Evolutionary conservation across 2,888 invertebrate genomes (phyloP).

Genomic region (Crematogaster levior): DNA sequence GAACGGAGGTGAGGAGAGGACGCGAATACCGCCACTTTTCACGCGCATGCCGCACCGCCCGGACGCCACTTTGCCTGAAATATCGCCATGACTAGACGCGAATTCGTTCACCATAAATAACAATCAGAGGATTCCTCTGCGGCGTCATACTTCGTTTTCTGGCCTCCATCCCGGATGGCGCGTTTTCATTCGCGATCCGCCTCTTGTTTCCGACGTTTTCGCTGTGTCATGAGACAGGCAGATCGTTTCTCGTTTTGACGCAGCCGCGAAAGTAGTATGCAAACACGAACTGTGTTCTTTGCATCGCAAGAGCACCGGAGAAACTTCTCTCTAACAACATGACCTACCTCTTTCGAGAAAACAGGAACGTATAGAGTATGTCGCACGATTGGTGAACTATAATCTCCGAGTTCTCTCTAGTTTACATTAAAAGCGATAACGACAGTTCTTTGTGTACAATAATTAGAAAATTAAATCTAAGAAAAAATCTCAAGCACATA

Average conservation of each 20-base stretch:
- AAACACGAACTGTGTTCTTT: neutral
- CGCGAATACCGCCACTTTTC: slow-evolving; percentile 63
- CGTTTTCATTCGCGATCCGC: slow-evolving; percentile 5
- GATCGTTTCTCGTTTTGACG: slow-evolving; percentile 20
- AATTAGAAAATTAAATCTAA: neutral
- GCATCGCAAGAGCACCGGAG: neutral
- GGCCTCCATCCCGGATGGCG: neutral
- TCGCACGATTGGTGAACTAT: slow-evolving; percentile 6
- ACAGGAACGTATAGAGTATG: neutral
- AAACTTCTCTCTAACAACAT: slow-evolving; percentile 11
- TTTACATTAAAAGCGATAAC: neutral
- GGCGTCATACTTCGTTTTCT: slow-evolving; percentile 59
- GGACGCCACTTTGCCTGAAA: slow-evolving; percentile 74
- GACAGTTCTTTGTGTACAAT: neutral
- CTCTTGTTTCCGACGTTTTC: slow-evolving; percentile 5
- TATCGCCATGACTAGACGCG: slow-evolving; percentile 76
- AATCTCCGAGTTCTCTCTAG: neutral
- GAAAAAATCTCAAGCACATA: neutral
- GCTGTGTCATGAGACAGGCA: neutral
- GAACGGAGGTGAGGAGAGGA: slow-evolving; percentile 1
- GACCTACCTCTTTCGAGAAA: neutral
- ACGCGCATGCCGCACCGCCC: slow-evolving; percentile 53
- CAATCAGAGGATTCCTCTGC: slow-evolving; percentile 67
- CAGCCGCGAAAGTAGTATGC: slow-evolving; percentile 7
- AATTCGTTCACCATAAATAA: slow-evolving; percentile 76